Conservation (phyloP, 2,113 vertebrate species). For the Corythornis madagascariensis region DNA sequence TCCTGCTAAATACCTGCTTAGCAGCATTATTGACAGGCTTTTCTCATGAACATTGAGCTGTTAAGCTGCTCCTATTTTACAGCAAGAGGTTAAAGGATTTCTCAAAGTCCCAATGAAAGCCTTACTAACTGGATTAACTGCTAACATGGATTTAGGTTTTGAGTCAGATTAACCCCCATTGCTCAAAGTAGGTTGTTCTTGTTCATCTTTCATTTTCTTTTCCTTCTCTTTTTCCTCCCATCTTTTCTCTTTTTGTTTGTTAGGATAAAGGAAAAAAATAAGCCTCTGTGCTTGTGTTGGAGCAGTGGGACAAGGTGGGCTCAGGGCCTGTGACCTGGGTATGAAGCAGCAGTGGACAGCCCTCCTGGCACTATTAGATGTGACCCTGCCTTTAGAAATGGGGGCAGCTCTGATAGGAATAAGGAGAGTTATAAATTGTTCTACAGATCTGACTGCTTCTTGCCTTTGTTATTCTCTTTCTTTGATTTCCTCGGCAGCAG, state of each 20-base stretch:
- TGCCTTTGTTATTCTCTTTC: neutral
- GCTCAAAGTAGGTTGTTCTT: conserved; percentile 53
- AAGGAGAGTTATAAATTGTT: neutral
- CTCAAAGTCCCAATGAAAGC: conserved; percentile 73
- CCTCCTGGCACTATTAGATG: neutral
- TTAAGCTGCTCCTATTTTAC: conserved; percentile 62
- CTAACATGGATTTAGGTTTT: conserved; percentile 75
- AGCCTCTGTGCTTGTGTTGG: neutral
- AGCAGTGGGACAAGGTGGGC: neutral
- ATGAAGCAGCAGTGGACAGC: neutral
- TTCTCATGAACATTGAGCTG: conserved; percentile 58
- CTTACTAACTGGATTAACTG: conserved; percentile 77
- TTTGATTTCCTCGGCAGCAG: neutral
- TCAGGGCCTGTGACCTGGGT: neutral
- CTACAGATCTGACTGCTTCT: neutral
- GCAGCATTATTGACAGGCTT: conserved; percentile 56
- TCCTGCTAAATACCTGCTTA: conserved; percentile 49
- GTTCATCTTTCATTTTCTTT: conserved; percentile 40
- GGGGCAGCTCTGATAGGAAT: neutral
- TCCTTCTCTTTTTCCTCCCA: neutral
- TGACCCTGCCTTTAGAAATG: neutral
- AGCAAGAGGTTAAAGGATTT: conserved; percentile 75
- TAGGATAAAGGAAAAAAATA: neutral
- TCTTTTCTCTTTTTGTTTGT: neutral
- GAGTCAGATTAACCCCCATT: conserved; percentile 73